Conservation (phyloP, 2,113 vertebrate genomes). For the Prolemur simus region DNA sequence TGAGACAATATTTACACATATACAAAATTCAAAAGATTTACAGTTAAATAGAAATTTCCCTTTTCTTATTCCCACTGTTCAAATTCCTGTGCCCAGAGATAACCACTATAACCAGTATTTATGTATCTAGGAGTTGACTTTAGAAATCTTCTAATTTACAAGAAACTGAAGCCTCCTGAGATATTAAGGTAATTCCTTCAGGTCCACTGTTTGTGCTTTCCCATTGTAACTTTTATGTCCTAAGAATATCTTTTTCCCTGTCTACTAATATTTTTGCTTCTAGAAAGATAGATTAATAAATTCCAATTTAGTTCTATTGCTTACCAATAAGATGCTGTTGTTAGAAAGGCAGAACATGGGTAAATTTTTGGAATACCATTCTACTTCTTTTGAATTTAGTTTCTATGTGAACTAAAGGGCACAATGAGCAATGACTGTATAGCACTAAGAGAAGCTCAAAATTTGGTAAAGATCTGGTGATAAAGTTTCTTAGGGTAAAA, state of each 20-base stretch:
- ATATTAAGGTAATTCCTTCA: neutral
- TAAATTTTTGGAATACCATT: neutral
- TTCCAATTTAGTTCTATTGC: neutral
- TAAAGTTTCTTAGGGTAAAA: neutral
- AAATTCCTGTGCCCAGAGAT: neutral
- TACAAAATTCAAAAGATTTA: neutral
- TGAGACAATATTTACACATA: conserved; percentile 22
- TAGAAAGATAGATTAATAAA: neutral
- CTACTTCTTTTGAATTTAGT: neutral
- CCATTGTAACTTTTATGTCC: neutral
- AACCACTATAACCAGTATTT: neutral
- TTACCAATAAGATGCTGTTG: neutral
- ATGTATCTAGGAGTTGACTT: neutral
- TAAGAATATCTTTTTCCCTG: neutral
- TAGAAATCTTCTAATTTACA: neutral
- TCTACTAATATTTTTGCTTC: neutral
- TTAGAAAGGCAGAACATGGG: neutral
- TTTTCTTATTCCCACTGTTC: neutral
- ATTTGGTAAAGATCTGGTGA: neutral
- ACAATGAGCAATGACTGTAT: neutral
- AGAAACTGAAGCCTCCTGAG: neutral
- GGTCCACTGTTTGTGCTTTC: neutral
- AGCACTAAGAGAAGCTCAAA: neutral
- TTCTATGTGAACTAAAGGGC: neutral
- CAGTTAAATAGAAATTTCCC: neutral